Base-by-base conservation (phyloP, 1,140 invertebrate genomes). In the Saccostrea echinata region DNA sequence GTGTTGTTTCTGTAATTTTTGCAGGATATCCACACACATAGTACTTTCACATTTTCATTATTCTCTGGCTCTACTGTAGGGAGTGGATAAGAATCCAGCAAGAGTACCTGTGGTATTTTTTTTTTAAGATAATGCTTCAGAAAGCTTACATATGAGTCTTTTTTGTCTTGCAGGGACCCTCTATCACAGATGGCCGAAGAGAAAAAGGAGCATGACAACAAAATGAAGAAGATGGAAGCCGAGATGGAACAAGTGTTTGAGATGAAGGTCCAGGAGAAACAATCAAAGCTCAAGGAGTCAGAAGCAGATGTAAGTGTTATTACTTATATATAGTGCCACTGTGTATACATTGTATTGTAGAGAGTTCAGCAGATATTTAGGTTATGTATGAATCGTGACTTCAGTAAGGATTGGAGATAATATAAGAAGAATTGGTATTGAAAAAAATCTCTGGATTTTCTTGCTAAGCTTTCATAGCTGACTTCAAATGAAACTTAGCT, bases 101-200 rank as follows among this genome's bases (percentile, higher is more conserved):
- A 43, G 1, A 4, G 4, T 43, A 6, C 0, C 43, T 43, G 1
- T 43, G 43, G 9, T n/a, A n/a, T n/a, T n/a, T n/a, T 43, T 43
- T 43, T 43, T 8, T 43, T 43, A 43, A 3, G 9, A 43, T 1
- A 43, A 43, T 4, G 43, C 43, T 43, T 43, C 43, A 43, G 43
- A 43, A 43, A 43, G 43, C 43, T 3, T 43, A 43, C 0, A 61
- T 8, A 57, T 35, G n/a, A 13, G 61, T 27, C 57, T 55, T 57
- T 18, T n/a, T 11, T 30, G 13, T 91, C 61, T 95, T 96, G 94
- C 94, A 98, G 97, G 97, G 99, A 99, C 96, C 98, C 98, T 81
- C 95, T 99, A 90, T 98, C 98, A 88, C 98, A 99, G 95, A 98
- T 99, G 97, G 98, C 99, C 94, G 98, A 99, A 94, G 98, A 99